Base-by-base conservation (phyloP, 2,113 vertebrate species). In the Cinclus cinclus region DNA sequence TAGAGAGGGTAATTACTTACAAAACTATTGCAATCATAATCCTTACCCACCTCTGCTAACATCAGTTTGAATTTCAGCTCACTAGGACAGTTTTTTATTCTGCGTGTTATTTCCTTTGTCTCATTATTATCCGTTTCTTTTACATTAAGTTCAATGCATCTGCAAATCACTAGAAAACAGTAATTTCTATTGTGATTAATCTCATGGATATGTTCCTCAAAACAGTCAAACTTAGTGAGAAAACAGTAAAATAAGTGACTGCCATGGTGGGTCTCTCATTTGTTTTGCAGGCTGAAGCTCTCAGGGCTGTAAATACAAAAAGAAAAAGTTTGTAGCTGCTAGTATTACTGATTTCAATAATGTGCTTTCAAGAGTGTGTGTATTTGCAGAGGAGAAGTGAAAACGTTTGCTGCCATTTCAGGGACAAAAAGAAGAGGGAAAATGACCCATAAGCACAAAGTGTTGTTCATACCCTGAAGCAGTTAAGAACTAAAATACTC, bases 151-250 rank as follows among this genome's bases (percentile, higher is more conserved):
- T 86, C 46, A 60, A 6, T 9, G 13, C 8, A 17, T 44, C 41
- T 76, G 16, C 30, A 76, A 64, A 50, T 81, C 60, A 42, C 7
- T n/a, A 53, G 20, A 28, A 62, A 69, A 80, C 39, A 78, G 10
- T 25, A 0, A 33, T 56, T 90, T 62, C 56, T 31, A 7, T 31
- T 42, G 27, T 22, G 39, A 19, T 56, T 52, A 5, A 23, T 81
- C 37, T 11, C 7, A 4, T 1, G 2, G 49, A 35, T 42, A 12
- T 27, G 50, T 80, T 76, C 16, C 35, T 71, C 35, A 35, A 9
- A 82, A 42, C 5, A n/a, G 25, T 7, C 0, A 0, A 83, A 65
- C 6, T 73, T 22, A 11, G 1, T 9, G 13, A 64, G 27, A 71
- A 7, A 52, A 83, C 85, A 76, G 49, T 28, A 80, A 71, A 83